Conservation (phyloP, 1,140 invertebrate species). For the Bombus affinis region DNA sequence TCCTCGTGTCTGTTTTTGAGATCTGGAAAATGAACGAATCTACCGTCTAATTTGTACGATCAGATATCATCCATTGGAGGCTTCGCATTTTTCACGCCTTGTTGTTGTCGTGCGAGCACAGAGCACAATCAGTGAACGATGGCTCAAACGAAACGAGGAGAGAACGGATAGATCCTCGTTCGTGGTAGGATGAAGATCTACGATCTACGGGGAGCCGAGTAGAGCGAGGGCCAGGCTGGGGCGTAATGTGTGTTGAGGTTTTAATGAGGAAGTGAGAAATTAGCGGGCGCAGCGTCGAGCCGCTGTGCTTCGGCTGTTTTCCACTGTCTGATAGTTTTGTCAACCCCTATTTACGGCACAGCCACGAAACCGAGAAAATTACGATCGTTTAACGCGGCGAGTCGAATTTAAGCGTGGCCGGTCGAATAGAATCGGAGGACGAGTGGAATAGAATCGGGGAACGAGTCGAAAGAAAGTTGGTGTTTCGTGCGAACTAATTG, state of each 20-base stretch:
- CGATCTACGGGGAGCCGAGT: constrained; percentile 72
- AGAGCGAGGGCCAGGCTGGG: constrained; percentile 65
- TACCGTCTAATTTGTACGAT: neutral
- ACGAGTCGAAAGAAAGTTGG: neutral
- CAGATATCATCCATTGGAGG: neutral
- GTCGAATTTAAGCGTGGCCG: constrained; percentile 25
- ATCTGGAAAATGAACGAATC: neutral
- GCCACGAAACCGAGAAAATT: constrained; percentile 25
- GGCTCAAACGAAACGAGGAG: constrained; percentile 66
- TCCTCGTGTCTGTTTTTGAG: too few relatives aligned
- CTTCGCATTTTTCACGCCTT: neutral
- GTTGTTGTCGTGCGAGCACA: neutral
- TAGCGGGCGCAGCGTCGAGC: constrained; percentile 72
- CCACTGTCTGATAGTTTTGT: constrained; percentile 70
- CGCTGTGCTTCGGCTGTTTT: constrained; percentile 62
- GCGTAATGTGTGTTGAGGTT: constrained; percentile 76
- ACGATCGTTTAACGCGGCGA: constrained; percentile 26
- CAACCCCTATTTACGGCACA: constrained; percentile 60
- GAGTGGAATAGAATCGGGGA: neutral
- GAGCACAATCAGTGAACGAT: constrained; percentile 49
- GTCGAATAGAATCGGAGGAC: neutral
- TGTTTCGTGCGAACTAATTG: constrained; percentile 36
- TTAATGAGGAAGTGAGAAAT: constrained; percentile 82
- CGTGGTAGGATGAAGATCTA: constrained; percentile 72
- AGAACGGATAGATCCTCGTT: constrained; percentile 67